These are phyloP conservation scores for Chloropsis hardwickii DNA, from an alignment of 2,113 vertebrate species.

Conservation along the genomic window DNA sequence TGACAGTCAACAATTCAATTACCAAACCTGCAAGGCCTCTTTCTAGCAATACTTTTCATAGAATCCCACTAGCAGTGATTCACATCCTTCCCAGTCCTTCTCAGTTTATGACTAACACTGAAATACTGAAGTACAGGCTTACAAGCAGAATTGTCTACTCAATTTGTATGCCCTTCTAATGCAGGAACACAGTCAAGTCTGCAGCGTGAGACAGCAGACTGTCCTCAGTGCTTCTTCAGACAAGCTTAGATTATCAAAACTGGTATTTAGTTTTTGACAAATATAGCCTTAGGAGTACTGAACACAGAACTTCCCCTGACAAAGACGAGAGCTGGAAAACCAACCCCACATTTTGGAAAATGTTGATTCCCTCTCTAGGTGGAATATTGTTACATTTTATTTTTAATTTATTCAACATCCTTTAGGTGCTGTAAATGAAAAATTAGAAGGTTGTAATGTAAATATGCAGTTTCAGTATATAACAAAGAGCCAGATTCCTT, in stretches of 20 bases:
- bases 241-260: background rate
- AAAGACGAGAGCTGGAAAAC: background rate
- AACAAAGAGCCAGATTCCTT: background rate
- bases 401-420: constrained; percentile 31
- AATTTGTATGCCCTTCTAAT: background rate
- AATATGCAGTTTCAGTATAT: background rate
- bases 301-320: background rate
- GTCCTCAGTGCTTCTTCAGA: background rate
- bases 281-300: background rate
- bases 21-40: background rate
- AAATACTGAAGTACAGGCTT: background rate
- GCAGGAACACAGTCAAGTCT: background rate
- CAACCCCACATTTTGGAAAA: background rate
- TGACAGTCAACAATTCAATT: background rate
- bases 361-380: background rate
- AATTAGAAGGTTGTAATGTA: constrained; percentile 35
- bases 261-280: background rate
- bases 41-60: background rate
- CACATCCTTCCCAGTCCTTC: background rate
- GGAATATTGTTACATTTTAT: background rate
- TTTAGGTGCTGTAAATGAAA: constrained; percentile 5
- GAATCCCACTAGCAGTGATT: background rate
- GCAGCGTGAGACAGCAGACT: background rate
- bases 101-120: background rate
- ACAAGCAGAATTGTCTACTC: background rate